These are phyloP conservation scores for Clytia hemisphaerica DNA, from an alignment of 30 jellyfish, hydroid and myxozoan genomes.

Conservation along the genomic window DNA sequence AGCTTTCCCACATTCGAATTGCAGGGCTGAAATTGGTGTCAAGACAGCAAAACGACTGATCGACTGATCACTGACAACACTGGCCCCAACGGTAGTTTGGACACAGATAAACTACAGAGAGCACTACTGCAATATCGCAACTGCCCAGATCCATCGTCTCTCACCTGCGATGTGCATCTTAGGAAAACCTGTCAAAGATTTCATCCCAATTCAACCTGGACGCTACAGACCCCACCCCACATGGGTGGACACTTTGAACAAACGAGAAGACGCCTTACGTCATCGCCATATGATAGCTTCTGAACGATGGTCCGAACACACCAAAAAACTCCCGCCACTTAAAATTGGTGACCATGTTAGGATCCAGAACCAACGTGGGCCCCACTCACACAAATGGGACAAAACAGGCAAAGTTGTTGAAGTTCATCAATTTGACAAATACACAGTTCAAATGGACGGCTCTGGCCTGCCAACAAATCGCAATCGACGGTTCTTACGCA, in stretches of 20 bases:
- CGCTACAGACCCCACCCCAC: conserved; percentile 32
- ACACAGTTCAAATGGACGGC: not conserved
- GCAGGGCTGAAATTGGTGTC: too few species aligned
- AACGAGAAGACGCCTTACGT: conserved; percentile 8
- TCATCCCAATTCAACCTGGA: conserved; percentile 29
- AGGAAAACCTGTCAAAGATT: conserved; percentile 16
- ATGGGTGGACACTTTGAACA: conserved; percentile 5
- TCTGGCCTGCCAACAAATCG: not conserved
- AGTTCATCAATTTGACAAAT: too few species aligned
- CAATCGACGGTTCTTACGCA: not conserved
- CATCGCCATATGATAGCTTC: conserved; percentile 14
- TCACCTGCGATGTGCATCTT: conserved; percentile 13
- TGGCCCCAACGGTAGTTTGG: conserved; percentile 13
- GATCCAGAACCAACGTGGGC: not conserved
- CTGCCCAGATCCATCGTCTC: conserved; percentile 8
- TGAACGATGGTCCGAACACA: conserved; percentile 16
- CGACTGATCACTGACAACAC: too few species aligned
- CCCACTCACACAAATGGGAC: not conserved
- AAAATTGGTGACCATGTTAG: not conserved
- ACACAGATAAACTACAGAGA: conserved; percentile 3
- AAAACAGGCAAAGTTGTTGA: too few species aligned
- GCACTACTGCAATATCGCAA: conserved; percentile 12
- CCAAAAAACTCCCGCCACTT: not conserved
- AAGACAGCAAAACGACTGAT: too few species aligned
- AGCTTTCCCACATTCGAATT: too few species aligned